Evolutionary conservation across 2,888 invertebrate genomes (phyloP).

Genomic region (Phaedon cochleariae): DNA sequence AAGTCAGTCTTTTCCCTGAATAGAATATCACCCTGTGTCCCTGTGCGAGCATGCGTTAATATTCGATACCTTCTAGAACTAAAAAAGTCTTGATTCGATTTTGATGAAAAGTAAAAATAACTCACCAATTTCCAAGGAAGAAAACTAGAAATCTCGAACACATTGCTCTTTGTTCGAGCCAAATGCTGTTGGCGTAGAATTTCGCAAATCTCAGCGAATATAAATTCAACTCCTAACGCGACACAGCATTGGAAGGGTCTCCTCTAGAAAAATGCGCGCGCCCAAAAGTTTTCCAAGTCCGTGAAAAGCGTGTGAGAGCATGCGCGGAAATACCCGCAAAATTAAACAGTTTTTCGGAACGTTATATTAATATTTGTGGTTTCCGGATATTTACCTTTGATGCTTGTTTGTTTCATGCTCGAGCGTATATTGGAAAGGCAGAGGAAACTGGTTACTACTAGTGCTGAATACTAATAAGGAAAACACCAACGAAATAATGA

Average conservation of each 20-base stretch:
- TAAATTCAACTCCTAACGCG: conserved; percentile 7
- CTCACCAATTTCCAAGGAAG: conserved; percentile 12
- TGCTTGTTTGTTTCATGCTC: conserved; percentile 1
- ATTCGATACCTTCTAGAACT: too few relatives aligned
- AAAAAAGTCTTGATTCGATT: neutral
- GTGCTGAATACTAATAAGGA: neutral
- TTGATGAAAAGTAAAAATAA: neutral
- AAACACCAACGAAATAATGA: too few relatives aligned
- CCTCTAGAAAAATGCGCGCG: conserved; percentile 33
- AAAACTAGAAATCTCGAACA: neutral
- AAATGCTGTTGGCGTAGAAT: neutral
- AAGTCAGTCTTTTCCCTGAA: too few relatives aligned
- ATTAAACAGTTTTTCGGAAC: conserved; percentile 17
- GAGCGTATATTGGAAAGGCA: neutral
- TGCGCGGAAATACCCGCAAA: conserved; percentile 30
- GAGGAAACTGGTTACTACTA: neutral
- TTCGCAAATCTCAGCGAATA: neutral
- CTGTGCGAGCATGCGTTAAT: neutral
- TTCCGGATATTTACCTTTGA: conserved; percentile 17
- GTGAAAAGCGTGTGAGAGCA: conserved; percentile 26
- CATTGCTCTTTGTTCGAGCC: neutral
- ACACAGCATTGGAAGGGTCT: conserved; percentile 17
- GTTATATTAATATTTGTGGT: conserved; percentile 24
- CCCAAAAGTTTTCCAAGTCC: conserved; percentile 44
- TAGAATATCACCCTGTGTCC: too few relatives aligned